Base-by-base conservation (phyloP, 1,140 invertebrate species). In the Berghia stephanieae region DNA sequence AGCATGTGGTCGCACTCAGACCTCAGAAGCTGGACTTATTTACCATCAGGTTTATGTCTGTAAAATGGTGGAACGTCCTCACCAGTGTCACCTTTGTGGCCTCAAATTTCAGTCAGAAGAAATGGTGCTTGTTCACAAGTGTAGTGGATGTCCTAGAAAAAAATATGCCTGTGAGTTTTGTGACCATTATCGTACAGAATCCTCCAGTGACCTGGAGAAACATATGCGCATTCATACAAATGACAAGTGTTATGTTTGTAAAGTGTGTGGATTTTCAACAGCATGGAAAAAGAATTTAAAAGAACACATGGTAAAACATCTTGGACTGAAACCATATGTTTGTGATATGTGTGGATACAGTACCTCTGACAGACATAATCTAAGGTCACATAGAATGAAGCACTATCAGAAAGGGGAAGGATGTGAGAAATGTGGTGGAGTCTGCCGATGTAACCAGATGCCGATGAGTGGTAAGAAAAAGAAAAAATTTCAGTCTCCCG, bases 201-300 rank as follows among this genome's bases (percentile, higher is more conserved):
- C 78, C 13, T 76, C 80, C 10, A 77, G 78, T 6, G 80, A 81
- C 43, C 63, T 83, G 38, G 79, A 80, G 71, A 88, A 93, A 42
- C 79, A 80, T 52, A 80, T 80, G 79, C 70, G 79, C 24, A 80
- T 80, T 36, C 79, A 80, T 66, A 80, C 79, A 13, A 76, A 76
- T 42, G 79, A 80, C 69, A 80, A 80, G 43, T 80, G 79, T 55
- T 80, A 77, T 36, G 70, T 72, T 31, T 80, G 79, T n/a, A 71
- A 71, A 38, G 66, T 72, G 10, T 80, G 79, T 69, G 79, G 80
- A 42, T 82, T 82, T 55, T 63, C 67, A 60, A 80, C 81, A 1
- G 76, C 77, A 27, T 81, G 80, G 80, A 80, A 79, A 57, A 81
- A 82, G 42, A 82, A 82, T 71, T 79, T 83, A 24, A 83, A 80